phyloP scores from a whole-genome alignment of 2,797 vertebrate species.

The Sebastes kiyomatsui region DNA sequence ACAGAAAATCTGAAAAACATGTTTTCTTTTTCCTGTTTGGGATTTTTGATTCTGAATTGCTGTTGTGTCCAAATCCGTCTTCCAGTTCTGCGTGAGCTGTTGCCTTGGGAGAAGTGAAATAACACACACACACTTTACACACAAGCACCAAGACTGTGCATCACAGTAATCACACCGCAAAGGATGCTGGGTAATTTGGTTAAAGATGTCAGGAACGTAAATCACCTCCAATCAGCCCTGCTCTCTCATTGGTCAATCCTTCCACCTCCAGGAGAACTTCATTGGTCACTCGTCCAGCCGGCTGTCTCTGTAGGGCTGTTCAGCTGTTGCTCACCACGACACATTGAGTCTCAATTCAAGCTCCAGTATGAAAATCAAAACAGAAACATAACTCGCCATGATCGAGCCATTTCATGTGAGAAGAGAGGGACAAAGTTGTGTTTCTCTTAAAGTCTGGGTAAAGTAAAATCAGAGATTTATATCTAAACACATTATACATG shows the following conservation, averaged over 20 bases:
- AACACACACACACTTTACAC: conserved; percentile 36
- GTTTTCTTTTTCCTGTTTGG: conserved; percentile 7
- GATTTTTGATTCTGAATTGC: conserved; percentile 37
- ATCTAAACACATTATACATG: too few species aligned
- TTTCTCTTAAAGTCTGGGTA: background rate
- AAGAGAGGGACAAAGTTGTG: background rate
- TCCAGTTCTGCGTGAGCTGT: conserved; percentile 40
- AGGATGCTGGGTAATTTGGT: conserved; percentile 85
- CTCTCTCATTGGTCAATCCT: conserved; percentile 65
- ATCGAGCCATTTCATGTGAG: background rate
- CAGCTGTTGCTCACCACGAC: conserved; percentile 38
- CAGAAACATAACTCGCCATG: background rate
- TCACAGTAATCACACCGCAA: conserved; percentile 82
- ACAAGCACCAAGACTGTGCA: conserved; percentile 68
- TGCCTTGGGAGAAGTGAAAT: conserved; percentile 33
- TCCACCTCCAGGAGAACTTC: conserved; percentile 45
- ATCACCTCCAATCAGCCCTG: conserved; percentile 84
- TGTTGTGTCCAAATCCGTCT: conserved; percentile 39
- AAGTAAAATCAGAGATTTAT: too few species aligned
- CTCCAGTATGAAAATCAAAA: background rate
- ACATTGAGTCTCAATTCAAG: conserved; percentile 1
- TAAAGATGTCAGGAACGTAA: conserved; percentile 87
- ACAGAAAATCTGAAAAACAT: conserved; percentile 22
- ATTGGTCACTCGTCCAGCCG: conserved; percentile 67
- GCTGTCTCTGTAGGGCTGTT: conserved; percentile 39